Evolutionary conservation across 1,140 invertebrate genomes (phyloP), one percentile per base, ranked within the genome.

Genomic region (Zelostemma sp.): DNA sequence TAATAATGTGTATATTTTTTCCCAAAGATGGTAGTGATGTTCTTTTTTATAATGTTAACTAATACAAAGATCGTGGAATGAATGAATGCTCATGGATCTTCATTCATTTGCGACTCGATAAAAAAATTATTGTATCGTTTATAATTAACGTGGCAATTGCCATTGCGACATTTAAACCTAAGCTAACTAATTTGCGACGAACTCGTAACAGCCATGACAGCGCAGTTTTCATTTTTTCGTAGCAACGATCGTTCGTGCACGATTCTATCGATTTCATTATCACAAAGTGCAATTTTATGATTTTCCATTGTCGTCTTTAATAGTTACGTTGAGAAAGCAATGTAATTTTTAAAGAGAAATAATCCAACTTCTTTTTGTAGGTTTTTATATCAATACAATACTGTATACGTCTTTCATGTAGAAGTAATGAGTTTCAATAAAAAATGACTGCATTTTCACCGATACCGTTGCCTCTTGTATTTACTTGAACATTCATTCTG

Each of bases 11-110:
- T 63, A 73, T 65, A 67, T 70, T 72, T 72, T 81, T 69, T 77
- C 70, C 76, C 76, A 81, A 81, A 80, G 77, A 80, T 79, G 73
- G 74, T 77, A 78, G 74, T 76, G 70, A 78, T 77, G 72, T 72
- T 68, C 72, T 73, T 69, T 69, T 75, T 59, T 50, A 54, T 50
- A 14, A 50, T 56, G 25, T 49, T 53, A 45, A 53, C 49, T 51
- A 25, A 25, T 25, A 25, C 21, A 25, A 25, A 25, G 21, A 25
- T 25, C 21, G 21, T 25, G 21, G 21, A 25, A 25, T 8, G 8
- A 25, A 25, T 25, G 21, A 25, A 25, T 25, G 21, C 21, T 25
- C 21, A 8, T 25, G 21, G 8, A 25, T 25, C 21, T 58, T 65
- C 49, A 67, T 68, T 47, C n/a, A 40, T 40, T 40, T 15, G 43